Evolutionary conservation across 1,140 invertebrate species (phyloP).

Genomic region (Eulimnadia texana): DNA sequence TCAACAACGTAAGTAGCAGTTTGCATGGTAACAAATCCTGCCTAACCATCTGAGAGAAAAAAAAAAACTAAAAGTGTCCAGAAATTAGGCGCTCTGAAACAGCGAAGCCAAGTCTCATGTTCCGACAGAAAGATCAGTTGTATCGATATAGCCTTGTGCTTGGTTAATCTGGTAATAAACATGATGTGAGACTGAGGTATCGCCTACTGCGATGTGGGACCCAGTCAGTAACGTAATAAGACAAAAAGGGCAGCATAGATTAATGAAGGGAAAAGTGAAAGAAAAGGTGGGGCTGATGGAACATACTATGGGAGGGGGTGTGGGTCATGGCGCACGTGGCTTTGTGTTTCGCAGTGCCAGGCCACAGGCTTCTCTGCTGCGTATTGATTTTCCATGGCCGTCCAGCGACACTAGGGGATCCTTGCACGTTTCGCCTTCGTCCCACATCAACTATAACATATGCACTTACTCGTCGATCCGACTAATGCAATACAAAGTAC

Average conservation of each 20-base stretch:
- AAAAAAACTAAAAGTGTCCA: too few species aligned
- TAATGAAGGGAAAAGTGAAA: neutral
- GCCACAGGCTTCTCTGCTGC: neutral
- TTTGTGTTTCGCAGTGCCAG: neutral
- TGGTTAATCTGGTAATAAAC: too few species aligned
- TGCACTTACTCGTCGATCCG: neutral
- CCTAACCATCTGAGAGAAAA: too few species aligned
- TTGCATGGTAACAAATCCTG: neutral
- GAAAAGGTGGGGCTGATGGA: neutral
- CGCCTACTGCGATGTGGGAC: too few species aligned
- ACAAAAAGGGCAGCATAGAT: neutral
- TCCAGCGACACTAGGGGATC: neutral
- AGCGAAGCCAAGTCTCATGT: too few species aligned
- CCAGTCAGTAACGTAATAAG: neutral
- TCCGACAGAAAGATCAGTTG: too few species aligned
- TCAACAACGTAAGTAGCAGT: slow-evolving; percentile 74
- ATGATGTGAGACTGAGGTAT: too few species aligned
- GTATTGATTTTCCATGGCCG: neutral
- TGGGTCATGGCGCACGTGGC: neutral
- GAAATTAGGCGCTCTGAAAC: too few species aligned
- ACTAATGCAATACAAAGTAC: neutral
- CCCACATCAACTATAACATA: neutral
- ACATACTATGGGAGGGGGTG: neutral
- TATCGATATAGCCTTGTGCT: too few species aligned
- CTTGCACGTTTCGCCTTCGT: neutral